A percentile compares a stretch with the other conserved stretches of the same genome.
Conservation (phyloP, 2,113 vertebrate species). For the Lynx canadensis region DNA sequence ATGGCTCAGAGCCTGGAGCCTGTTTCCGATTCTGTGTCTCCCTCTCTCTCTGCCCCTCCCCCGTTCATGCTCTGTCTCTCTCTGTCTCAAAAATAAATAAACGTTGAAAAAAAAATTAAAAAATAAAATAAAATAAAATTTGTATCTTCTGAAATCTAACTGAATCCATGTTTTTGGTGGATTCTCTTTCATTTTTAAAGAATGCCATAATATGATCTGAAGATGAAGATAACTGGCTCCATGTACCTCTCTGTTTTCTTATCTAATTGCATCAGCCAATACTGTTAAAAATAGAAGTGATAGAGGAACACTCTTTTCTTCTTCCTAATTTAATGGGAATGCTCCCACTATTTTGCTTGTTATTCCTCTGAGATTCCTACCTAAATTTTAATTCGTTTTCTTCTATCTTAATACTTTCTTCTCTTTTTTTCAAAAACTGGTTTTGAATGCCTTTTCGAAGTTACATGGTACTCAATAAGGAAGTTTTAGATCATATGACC, state of each 20-base stretch:
- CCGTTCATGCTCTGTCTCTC: too few species aligned
- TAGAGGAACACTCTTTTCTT: background rate
- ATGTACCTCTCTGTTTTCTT: background rate
- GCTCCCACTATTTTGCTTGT: background rate
- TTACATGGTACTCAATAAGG: background rate
- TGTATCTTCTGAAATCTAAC: background rate
- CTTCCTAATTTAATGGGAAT: background rate
- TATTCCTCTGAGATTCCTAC: background rate
- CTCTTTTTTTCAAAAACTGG: background rate
- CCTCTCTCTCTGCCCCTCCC: too few species aligned
- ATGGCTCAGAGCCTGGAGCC: too few species aligned
- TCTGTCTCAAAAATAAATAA: too few species aligned
- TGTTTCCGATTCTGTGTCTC: too few species aligned
- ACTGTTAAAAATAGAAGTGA: background rate
- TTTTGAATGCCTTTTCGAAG: background rate
- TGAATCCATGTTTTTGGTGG: background rate
- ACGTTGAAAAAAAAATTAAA: too few species aligned
- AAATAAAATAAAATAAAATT: background rate
- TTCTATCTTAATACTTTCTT: background rate
- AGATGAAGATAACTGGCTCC: background rate
- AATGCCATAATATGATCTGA: background rate
- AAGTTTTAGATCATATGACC: background rate
- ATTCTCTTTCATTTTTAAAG: background rate
- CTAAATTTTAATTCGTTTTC: conserved; percentile 11
- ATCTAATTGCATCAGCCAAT: background rate